phyloP scores from a whole-genome alignment of 2,113 vertebrate genomes.

The Lagopus muta region DNA sequence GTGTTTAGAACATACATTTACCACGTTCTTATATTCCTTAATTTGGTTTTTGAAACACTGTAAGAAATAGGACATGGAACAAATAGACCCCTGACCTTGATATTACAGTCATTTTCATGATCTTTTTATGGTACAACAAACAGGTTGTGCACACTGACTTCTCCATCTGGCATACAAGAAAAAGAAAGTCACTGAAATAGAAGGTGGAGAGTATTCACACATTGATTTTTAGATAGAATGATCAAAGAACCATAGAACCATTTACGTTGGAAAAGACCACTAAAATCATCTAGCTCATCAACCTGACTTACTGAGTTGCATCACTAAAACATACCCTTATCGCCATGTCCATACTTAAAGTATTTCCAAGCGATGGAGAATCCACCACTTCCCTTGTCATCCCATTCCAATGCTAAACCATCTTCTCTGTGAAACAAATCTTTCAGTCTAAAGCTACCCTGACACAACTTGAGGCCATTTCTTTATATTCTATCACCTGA shows the following conservation, averaged over 20 bases:
- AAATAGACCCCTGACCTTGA: not conserved
- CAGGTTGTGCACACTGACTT: not conserved
- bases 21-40: accelerated
- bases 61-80: not conserved
- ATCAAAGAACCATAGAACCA: not conserved
- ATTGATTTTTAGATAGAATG: not conserved
- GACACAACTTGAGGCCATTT: not conserved
- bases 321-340: not conserved
- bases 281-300: not conserved
- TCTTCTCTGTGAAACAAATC: not conserved
- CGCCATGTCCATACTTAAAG: not conserved
- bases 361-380: not conserved
- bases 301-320: not conserved
- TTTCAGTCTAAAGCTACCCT: not conserved
- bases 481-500: not conserved
- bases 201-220: not conserved
- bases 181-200: not conserved
- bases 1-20: not conserved
- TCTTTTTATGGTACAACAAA: not conserved
- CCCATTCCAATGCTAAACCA: not conserved
- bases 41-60: not conserved
- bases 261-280: not conserved
- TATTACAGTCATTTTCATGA: not conserved
- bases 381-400: not conserved
- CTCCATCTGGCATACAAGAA: not conserved